phyloP scores from a whole-genome alignment of 2,797 vertebrate species.

The Lepus townsendii region DNA sequence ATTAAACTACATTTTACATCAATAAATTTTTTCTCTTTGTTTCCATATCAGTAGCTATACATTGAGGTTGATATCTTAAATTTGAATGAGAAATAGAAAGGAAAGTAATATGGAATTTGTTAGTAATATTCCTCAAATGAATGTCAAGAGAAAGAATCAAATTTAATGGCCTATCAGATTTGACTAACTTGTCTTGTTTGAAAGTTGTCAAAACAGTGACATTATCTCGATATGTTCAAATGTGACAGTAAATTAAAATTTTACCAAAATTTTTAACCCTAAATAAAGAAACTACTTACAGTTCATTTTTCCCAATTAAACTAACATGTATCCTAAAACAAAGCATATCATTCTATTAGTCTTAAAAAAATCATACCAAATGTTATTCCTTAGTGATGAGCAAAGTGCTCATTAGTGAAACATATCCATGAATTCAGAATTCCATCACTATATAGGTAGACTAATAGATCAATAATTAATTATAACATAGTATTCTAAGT shows the following conservation, averaged over 20 bases:
- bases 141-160: conserved; percentile 40
- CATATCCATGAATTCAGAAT: not conserved
- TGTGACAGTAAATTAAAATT: not conserved
- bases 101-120: not conserved
- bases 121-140: not conserved
- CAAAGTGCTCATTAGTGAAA: not conserved
- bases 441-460: not conserved
- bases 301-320: conserved; percentile 40
- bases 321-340: not conserved
- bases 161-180: not conserved
- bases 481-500: not conserved
- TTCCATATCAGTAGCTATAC: not conserved
- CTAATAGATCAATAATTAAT: conserved; percentile 26
- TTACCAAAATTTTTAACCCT: conserved; percentile 25
- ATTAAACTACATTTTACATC: not conserved
- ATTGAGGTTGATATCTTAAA: not conserved
- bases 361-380: conserved; percentile 31
- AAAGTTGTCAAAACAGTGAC: conserved; percentile 43
- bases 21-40: not conserved
- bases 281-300: not conserved
- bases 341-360: conserved; percentile 1
- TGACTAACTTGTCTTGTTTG: not conserved
- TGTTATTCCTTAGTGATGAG: not conserved
- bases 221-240: not conserved
- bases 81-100: not conserved